phyloP scores from a whole-genome alignment of 35 echinoderm and acorn worm species.

The Heliocidaris erythrogramma region DNA sequence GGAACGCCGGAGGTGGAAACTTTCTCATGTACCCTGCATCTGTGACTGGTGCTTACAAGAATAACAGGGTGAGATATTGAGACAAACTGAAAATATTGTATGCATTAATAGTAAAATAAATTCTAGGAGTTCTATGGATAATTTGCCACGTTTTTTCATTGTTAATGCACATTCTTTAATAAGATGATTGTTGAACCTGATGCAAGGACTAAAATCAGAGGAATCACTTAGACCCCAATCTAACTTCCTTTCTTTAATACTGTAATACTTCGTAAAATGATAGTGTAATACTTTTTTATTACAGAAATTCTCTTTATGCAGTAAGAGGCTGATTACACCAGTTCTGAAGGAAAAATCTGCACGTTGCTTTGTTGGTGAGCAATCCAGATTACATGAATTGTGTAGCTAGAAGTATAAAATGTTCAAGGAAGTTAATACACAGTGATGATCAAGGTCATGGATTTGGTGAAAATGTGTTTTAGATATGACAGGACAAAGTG shows the following conservation, averaged over 20 bases:
- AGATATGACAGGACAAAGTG: too few relatives aligned
- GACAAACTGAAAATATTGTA: background rate
- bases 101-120: too few relatives aligned
- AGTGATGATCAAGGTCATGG: too few relatives aligned
- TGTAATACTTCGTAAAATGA: background rate
- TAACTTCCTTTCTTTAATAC: background rate
- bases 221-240: too few relatives aligned
- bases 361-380: conserved; percentile 77
- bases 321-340: conserved; percentile 70
- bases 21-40: conserved; percentile 96
- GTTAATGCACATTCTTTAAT: too few relatives aligned
- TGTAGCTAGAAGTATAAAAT: too few relatives aligned
- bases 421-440: too few relatives aligned
- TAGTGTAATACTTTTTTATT: background rate
- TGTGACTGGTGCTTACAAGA: conserved; percentile 74
- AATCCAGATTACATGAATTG: background rate
- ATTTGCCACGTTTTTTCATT: too few relatives aligned
- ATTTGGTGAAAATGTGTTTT: too few relatives aligned
- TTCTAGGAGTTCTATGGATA: too few relatives aligned
- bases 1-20: conserved; percentile 65
- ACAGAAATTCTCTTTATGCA: conserved; percentile 86
- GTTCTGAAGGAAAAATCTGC: conserved; percentile 76
- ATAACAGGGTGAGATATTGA: conserved; percentile 77
- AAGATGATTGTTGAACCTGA: too few relatives aligned
- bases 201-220: too few relatives aligned